Percentiles rank a stretch among this genome's conserved stretches.
Conservation (phyloP, 92 coral and sea anemone genomes). For the Umimayanthus chanpuru region DNA sequence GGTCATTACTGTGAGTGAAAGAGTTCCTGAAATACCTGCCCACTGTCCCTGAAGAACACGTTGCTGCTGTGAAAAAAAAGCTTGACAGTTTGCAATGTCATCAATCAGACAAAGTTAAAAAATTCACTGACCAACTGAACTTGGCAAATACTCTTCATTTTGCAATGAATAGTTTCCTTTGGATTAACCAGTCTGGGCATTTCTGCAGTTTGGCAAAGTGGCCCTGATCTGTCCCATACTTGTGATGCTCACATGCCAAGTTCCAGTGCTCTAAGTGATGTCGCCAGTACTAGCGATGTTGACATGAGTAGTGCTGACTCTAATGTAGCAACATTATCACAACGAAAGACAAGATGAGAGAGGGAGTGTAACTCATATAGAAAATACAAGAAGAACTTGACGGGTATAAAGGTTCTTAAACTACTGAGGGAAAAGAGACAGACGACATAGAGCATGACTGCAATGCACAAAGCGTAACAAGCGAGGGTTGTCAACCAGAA, state of each 20-base stretch:
- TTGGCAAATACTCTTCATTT: too few species aligned
- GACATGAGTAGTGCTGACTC: neutral
- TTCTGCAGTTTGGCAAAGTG: too few species aligned
- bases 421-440: neutral
- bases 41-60: too few species aligned
- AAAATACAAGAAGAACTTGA: neutral
- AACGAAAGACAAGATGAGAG: neutral
- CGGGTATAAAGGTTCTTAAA: neutral
- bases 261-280: neutral
- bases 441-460: neutral
- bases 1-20: too few species aligned
- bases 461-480: neutral
- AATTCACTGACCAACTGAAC: too few species aligned
- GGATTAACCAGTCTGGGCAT: too few species aligned
- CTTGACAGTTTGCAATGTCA: too few species aligned
- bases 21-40: too few species aligned
- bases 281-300: neutral
- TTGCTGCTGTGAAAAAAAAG: too few species aligned
- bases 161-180: too few species aligned
- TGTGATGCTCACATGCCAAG: neutral
- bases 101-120: too few species aligned
- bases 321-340: neutral
- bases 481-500: conserved; percentile 12
- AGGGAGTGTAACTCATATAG: neutral
- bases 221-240: too few species aligned